These are phyloP conservation scores for Odontamblyopus lacepedii DNA, from an alignment of 2,797 vertebrate genomes.

Conservation along the genomic window DNA sequence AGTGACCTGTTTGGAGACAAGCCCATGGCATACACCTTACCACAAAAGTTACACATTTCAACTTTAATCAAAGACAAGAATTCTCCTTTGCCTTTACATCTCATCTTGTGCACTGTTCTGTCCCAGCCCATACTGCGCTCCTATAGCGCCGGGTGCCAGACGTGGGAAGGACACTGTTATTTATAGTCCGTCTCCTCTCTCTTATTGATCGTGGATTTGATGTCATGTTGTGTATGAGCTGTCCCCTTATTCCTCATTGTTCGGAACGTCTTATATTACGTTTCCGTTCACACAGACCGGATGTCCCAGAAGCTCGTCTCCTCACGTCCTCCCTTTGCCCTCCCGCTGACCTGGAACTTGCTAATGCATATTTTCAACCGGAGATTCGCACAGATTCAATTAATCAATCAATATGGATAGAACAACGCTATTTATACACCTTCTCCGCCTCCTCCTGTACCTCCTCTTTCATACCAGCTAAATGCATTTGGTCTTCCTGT, in stretches of 20 bases:
- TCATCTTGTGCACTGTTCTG: too few relatives aligned
- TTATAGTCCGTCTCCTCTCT: not conserved
- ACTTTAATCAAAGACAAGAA: too few relatives aligned
- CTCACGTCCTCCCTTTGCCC: conserved; percentile 30
- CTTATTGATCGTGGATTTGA: not conserved
- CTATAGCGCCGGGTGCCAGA: not conserved
- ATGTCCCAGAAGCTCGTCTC: conserved; percentile 13
- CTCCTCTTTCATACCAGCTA: too few relatives aligned
- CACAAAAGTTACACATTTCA: too few relatives aligned
- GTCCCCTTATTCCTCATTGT: conserved; percentile 1
- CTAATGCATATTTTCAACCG: not conserved
- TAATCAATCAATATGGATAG: not conserved
- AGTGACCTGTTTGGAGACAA: too few relatives aligned
- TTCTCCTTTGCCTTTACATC: not conserved
- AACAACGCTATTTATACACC: too few relatives aligned
- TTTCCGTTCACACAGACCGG: conserved; percentile 12
- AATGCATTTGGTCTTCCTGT: too few relatives aligned
- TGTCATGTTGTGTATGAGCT: conserved; percentile 9
- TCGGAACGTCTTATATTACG: conserved; percentile 13
- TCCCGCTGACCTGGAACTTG: not conserved
- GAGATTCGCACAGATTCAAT: not conserved
- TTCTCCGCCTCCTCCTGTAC: too few relatives aligned
- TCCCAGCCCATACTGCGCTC: not conserved
- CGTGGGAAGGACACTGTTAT: conserved; percentile 9
- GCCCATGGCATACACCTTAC: too few relatives aligned